Conservation (phyloP, 2,888 invertebrate genomes). For the Syrista parreyssii region DNA sequence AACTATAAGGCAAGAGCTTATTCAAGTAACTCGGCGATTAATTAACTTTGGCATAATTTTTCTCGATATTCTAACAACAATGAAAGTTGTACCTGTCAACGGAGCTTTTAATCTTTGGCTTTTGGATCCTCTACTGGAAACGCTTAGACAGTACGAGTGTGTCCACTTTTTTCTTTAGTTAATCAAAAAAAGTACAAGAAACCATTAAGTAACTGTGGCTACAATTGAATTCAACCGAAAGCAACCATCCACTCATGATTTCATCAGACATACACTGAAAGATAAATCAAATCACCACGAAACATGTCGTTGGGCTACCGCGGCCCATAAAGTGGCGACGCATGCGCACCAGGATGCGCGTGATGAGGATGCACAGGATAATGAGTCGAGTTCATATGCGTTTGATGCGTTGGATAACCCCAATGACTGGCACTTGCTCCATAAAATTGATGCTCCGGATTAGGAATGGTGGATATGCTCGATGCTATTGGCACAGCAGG, state of each 20-base stretch:
- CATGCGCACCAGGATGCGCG: conserved; percentile 50
- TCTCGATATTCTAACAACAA: conserved; percentile 21
- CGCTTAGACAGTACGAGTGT: neutral
- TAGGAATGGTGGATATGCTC: conserved; percentile 36
- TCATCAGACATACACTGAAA: neutral
- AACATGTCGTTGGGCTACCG: conserved; percentile 41
- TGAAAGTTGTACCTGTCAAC: neutral
- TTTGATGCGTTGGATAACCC: conserved; percentile 45
- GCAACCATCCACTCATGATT: neutral
- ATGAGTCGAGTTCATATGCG: conserved; percentile 38
- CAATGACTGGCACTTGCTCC: conserved; percentile 40
- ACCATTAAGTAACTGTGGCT: conserved; percentile 15
- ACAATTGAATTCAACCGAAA: neutral
- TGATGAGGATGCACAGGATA: conserved; percentile 50
- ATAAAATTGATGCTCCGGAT: conserved; percentile 58
- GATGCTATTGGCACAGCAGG: conserved; percentile 37
- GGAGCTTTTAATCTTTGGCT: conserved; percentile 6
- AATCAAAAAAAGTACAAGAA: neutral
- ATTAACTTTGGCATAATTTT: conserved; percentile 35
- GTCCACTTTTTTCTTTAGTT: neutral
- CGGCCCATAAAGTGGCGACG: conserved; percentile 57
- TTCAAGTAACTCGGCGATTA: conserved; percentile 8
- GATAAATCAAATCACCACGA: neutral
- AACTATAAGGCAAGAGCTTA: neutral
- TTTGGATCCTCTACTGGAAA: conserved; percentile 4